Evolutionary conservation across 2,797 vertebrate genomes (phyloP).

Genomic region (Poecilia wingei): DNA sequence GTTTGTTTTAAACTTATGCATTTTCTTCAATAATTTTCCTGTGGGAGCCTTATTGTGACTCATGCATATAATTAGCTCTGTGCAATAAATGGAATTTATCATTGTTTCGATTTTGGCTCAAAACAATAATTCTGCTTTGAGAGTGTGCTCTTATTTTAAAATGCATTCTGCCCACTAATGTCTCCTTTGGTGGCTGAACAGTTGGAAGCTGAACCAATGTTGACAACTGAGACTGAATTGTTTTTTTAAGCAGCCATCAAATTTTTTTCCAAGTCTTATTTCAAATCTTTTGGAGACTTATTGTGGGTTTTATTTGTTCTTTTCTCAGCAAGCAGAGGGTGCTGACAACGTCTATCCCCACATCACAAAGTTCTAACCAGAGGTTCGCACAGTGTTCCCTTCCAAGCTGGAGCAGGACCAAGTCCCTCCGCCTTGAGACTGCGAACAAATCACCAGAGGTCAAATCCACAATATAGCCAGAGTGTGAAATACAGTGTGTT

Average conservation of each 20-base stretch:
- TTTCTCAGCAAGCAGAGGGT: neutral
- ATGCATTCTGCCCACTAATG: neutral
- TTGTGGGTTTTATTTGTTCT: neutral
- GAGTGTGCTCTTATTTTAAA: neutral
- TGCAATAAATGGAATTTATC: neutral
- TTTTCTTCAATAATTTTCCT: neutral
- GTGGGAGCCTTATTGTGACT: neutral
- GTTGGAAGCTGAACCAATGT: neutral
- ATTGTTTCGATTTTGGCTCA: neutral
- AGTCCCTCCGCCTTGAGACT: neutral
- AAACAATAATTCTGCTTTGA: neutral
- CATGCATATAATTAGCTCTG: neutral
- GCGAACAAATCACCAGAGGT: neutral
- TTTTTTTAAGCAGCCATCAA: neutral
- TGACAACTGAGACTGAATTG: neutral
- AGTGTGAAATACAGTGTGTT: neutral
- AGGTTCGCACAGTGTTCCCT: neutral
- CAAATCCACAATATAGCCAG: neutral
- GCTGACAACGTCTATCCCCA: neutral
- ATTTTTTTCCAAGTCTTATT: neutral
- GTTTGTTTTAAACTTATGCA: neutral
- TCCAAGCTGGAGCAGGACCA: neutral
- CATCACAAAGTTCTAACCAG: neutral
- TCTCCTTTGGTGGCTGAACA: neutral
- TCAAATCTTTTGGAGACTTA: neutral